These are phyloP conservation scores for Bombycilla garrulus DNA, from an alignment of 2,113 vertebrate genomes.

Conservation along the genomic window DNA sequence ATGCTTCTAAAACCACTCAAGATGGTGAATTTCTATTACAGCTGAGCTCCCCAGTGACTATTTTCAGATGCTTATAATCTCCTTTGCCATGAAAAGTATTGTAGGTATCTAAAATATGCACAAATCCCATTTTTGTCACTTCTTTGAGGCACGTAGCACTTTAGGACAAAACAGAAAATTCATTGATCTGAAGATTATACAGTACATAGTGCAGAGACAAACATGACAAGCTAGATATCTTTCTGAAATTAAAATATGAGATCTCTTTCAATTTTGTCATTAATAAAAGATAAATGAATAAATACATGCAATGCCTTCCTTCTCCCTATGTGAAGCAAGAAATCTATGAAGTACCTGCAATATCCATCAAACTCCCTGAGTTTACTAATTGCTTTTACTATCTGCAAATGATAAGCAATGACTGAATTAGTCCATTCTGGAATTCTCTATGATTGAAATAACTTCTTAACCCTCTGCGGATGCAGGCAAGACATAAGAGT, in stretches of 20 bases:
- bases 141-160: not conserved
- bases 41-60: not conserved
- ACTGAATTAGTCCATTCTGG: not conserved
- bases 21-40: not conserved
- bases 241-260: not conserved
- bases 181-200: slow-evolving; percentile 25
- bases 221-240: not conserved
- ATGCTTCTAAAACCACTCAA: not conserved
- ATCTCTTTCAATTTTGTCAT: not conserved
- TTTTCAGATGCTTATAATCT: not conserved
- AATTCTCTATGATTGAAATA: not conserved
- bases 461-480: not conserved
- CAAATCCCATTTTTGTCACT: slow-evolving; percentile 23
- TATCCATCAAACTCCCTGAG: not conserved
- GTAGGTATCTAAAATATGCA: not conserved
- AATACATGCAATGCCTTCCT: not conserved
- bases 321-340: not conserved
- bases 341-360: not conserved
- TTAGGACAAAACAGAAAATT: not conserved
- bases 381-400: not conserved
- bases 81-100: not conserved
- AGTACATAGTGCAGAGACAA: not conserved
- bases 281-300: not conserved
- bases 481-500: not conserved
- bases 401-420: not conserved